phyloP scores from a whole-genome alignment of 2,888 invertebrate species.

The Trichogramma evanescens region DNA sequence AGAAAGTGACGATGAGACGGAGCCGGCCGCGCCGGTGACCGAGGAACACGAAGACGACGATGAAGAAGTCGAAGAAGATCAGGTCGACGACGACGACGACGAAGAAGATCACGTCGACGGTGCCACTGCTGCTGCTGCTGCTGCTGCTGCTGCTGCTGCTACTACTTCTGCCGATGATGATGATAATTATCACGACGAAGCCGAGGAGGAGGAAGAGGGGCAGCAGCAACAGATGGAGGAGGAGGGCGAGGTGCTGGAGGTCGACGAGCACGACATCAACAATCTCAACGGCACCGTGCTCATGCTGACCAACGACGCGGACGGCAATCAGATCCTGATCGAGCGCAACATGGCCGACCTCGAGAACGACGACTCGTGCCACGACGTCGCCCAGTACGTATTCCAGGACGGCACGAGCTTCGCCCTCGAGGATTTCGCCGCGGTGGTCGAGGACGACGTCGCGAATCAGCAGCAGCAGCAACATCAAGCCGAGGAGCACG shows the following conservation, averaged over 20 bases:
- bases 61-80: conserved; percentile 12
- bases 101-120: conserved; percentile 7
- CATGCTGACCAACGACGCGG: conserved; percentile 41
- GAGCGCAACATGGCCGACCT: conserved; percentile 36
- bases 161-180: background rate
- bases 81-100: conserved; percentile 12
- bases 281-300: conserved; percentile 43
- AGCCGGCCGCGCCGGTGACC: conserved; percentile 10
- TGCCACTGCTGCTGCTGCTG: background rate
- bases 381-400: conserved; percentile 34
- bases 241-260: conserved; percentile 26
- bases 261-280: conserved; percentile 31
- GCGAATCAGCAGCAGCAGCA: background rate
- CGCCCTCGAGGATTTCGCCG: conserved; percentile 29
- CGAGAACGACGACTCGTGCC: conserved; percentile 37
- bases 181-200: conserved; percentile 15
- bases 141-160: background rate
- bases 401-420: conserved; percentile 34
- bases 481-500: conserved; percentile 14
- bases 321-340: conserved; percentile 44
- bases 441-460: conserved; percentile 23
- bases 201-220: conserved; percentile 15
- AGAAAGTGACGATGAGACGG: conserved; percentile 13
- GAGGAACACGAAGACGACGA: conserved; percentile 16
- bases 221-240: conserved; percentile 15